These are phyloP conservation scores for Zoanthus sociatus DNA, from an alignment of 92 coral and sea anemone species.

Conservation along the genomic window DNA sequence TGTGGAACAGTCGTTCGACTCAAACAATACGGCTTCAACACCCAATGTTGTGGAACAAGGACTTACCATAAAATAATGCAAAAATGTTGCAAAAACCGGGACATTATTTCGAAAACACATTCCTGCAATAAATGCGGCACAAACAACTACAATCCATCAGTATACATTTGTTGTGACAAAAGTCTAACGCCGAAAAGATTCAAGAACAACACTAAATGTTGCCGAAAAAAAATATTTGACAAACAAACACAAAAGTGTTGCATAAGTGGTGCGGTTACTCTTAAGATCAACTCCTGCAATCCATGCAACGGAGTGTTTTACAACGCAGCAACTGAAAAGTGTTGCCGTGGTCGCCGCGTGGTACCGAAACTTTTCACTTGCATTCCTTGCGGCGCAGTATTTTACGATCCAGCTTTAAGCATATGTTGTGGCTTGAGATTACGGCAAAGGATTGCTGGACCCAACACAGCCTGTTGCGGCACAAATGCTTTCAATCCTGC, in stretches of 20 bases:
- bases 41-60: slow-evolving; percentile 31
- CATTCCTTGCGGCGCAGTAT: not conserved
- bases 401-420: not conserved
- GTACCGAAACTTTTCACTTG: not conserved
- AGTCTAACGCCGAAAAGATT: not conserved
- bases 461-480: slow-evolving; percentile 30
- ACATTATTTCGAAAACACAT: not conserved
- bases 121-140: not conserved
- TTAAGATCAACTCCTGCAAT: slow-evolving; percentile 4
- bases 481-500: slow-evolving; percentile 7
- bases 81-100: not conserved
- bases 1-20: not conserved
- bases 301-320: slow-evolving; percentile 47
- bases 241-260: slow-evolving; percentile 21
- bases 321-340: slow-evolving; percentile 25
- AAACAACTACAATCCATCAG: not conserved
- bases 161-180: no score
- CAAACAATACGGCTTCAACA: not conserved
- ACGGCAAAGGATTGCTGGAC: not conserved
- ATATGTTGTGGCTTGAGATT: not conserved
- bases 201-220: slow-evolving; percentile 5
- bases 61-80: slow-evolving; percentile 1
- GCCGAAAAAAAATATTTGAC: not conserved
- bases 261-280: not conserved
- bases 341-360: not conserved